phyloP scores from a whole-genome alignment of 2,797 vertebrate genomes.

The Trachurus trachurus region DNA sequence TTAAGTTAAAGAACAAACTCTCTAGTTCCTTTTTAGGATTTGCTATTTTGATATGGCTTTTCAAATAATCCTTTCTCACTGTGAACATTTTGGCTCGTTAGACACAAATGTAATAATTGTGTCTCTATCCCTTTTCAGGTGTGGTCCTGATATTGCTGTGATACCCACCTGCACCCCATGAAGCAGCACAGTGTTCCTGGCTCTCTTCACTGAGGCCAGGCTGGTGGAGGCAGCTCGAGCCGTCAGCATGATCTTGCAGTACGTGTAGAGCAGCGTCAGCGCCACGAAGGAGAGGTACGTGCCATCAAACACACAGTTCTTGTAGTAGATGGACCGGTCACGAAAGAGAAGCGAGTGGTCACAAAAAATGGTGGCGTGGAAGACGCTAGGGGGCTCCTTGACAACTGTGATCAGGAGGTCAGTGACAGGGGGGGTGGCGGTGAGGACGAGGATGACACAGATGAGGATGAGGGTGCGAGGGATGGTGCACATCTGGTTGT shows the following conservation, averaged over 20 bases:
- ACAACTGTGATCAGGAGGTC: constrained; percentile 82
- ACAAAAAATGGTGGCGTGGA: constrained; percentile 79
- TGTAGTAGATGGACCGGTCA: constrained; percentile 83
- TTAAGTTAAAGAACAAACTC: not conserved
- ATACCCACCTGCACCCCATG: constrained; percentile 80
- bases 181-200: constrained; percentile 86
- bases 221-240: constrained; percentile 80
- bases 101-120: not conserved
- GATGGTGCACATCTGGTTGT: constrained; percentile 82
- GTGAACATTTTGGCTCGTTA: not conserved
- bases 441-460: constrained; percentile 72
- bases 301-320: constrained; percentile 85
- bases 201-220: constrained; percentile 76
- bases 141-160: not conserved
- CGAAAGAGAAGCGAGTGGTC: constrained; percentile 84
- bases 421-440: constrained; percentile 73
- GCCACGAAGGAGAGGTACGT: constrained; percentile 85
- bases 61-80: not conserved
- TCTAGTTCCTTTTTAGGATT: not conserved
- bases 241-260: constrained; percentile 85
- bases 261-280: constrained; percentile 85
- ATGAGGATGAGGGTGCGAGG: constrained; percentile 79
- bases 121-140: not conserved
- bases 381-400: constrained; percentile 73
- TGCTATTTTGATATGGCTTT: not conserved